phyloP scores from a whole-genome alignment of 2,888 invertebrate species.

The Eupithecia subumbrata region DNA sequence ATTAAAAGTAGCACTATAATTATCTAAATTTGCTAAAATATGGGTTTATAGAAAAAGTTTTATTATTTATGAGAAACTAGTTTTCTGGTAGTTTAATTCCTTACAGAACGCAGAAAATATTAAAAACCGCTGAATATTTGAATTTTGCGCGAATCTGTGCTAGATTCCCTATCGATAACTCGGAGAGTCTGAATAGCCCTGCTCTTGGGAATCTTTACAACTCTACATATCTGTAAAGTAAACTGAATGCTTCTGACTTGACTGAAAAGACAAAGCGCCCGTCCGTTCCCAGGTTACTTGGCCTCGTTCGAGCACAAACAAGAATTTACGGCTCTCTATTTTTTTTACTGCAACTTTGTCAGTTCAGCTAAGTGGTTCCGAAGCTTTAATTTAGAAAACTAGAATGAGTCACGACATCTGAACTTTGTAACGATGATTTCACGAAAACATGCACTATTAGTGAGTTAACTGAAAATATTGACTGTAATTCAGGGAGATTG shows the following conservation, averaged over 20 bases:
- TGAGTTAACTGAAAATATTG: constrained; percentile 25
- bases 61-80: too few relatives aligned
- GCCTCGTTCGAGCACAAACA: constrained; percentile 26
- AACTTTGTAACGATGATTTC: constrained; percentile 37
- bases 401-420: constrained; percentile 40
- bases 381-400: constrained; percentile 42
- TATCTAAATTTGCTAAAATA: too few relatives aligned
- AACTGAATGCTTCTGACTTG: constrained; percentile 4
- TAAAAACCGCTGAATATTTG: too few relatives aligned
- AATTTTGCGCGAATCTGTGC: too few relatives aligned
- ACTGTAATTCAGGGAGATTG: constrained; percentile 46
- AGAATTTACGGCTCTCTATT: constrained; percentile 26
- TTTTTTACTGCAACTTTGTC: constrained; percentile 34
- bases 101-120: too few relatives aligned
- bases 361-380: constrained; percentile 38
- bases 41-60: too few relatives aligned
- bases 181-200: too few relatives aligned
- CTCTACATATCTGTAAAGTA: neutral
- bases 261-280: constrained; percentile 19
- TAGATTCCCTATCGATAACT: too few relatives aligned
- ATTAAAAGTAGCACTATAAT: too few relatives aligned
- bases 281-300: constrained; percentile 22
- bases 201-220: neutral
- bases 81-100: too few relatives aligned
- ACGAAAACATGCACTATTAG: constrained; percentile 34